These are phyloP conservation scores for Apus apus DNA, from an alignment of 2,113 vertebrate genomes.

Conservation along the genomic window DNA sequence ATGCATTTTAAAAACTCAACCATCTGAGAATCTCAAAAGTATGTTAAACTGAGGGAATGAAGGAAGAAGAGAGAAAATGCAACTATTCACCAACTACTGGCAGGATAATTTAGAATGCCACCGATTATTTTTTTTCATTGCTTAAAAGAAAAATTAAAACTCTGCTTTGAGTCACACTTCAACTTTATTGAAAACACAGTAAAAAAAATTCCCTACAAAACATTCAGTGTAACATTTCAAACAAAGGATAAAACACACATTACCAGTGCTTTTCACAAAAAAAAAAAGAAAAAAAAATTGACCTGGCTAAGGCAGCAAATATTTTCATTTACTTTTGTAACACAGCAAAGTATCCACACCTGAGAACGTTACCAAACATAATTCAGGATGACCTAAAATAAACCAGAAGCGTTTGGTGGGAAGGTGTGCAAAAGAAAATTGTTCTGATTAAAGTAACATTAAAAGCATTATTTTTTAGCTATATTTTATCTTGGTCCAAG, in stretches of 20 bases:
- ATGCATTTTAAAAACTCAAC: neutral
- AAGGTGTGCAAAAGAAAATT: neutral
- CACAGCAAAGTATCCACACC: neutral
- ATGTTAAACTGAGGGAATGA: neutral
- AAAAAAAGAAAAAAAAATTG: neutral
- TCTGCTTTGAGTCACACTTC: conserved; percentile 30
- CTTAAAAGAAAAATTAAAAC: neutral
- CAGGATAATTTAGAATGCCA: neutral
- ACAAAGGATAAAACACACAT: neutral
- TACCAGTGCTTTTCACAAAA: neutral
- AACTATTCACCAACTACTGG: neutral
- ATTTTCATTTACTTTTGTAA: neutral
- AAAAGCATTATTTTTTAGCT: neutral
- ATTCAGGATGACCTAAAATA: neutral
- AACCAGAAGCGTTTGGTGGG: neutral
- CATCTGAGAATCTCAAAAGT: neutral
- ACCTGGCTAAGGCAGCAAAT: neutral
- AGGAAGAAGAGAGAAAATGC: neutral
- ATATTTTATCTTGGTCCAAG: neutral
- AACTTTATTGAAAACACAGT: conserved; percentile 64
- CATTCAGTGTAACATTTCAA: conserved; percentile 35
- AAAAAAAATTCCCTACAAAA: conserved; percentile 52
- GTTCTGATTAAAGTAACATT: neutral
- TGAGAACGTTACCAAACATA: neutral
- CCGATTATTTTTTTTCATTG: neutral